These are phyloP conservation scores for Nothura maculosa DNA, from an alignment of 2,797 vertebrate species.

Conservation along the genomic window DNA sequence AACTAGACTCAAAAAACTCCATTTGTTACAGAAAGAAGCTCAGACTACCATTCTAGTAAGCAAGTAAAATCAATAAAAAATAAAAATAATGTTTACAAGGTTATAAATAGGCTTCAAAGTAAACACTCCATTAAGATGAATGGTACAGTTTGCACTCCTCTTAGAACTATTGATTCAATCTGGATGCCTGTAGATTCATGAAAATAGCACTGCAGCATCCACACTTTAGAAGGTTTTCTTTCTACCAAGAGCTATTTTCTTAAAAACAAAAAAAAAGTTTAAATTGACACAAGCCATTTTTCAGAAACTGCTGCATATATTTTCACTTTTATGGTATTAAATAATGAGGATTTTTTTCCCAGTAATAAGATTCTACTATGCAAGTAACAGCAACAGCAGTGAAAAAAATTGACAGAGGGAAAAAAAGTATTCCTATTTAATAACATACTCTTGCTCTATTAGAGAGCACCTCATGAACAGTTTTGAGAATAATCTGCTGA, in stretches of 20 bases:
- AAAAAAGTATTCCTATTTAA: not conserved
- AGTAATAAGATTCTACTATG: not conserved
- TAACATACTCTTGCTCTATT: not conserved
- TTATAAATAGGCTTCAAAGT: slow-evolving; percentile 44
- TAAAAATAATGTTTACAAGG: slow-evolving; percentile 39
- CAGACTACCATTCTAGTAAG: slow-evolving; percentile 1
- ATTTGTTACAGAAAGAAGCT: not conserved
- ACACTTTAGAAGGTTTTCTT: not conserved
- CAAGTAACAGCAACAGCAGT: not conserved
- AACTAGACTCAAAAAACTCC: not conserved
- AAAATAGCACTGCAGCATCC: slow-evolving; percentile 26
- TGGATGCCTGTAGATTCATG: slow-evolving; percentile 21
- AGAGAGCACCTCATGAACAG: not conserved
- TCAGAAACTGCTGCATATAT: not conserved
- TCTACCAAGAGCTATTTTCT: not conserved
- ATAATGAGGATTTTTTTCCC: not conserved
- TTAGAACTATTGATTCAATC: slow-evolving; percentile 35
- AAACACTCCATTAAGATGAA: slow-evolving; percentile 36
- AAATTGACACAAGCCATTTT: not conserved
- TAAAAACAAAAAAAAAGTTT: not conserved
- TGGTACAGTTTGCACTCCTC: not conserved
- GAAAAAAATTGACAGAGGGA: not conserved
- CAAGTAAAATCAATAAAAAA: slow-evolving; percentile 46
- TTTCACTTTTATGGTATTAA: not conserved
- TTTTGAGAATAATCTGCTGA: not conserved